Percentiles rank a stretch among this genome's conserved stretches.
Evolutionary conservation across 2,113 vertebrate species (phyloP).

Genomic region (Motacilla tschutschensis): DNA sequence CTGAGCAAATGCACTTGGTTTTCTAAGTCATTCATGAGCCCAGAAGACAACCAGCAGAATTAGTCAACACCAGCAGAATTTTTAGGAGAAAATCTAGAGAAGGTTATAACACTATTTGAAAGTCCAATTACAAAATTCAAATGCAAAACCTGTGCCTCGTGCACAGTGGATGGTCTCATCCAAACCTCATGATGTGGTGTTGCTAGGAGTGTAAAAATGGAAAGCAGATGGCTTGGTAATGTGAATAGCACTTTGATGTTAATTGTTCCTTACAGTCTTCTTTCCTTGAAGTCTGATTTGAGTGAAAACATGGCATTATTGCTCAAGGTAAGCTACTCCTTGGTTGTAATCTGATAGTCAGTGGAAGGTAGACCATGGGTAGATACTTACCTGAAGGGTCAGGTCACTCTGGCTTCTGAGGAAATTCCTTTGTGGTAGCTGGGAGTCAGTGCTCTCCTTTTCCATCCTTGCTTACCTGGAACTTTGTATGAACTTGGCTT

Average conservation of each 20-base stretch:
- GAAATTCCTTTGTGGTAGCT: background rate
- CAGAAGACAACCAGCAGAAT: background rate
- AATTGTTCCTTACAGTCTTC: conserved; percentile 43
- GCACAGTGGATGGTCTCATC: conserved; percentile 15
- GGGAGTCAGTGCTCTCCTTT: background rate
- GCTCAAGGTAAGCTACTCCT: conserved; percentile 43
- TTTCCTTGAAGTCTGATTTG: conserved; percentile 46
- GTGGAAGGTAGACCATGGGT: conserved; percentile 46
- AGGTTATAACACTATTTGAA: background rate
- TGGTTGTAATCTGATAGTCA: conserved; percentile 35
- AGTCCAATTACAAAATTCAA: background rate
- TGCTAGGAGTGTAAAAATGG: conserved; percentile 31
- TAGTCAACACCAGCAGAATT: background rate
- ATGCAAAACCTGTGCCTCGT: background rate
- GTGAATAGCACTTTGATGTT: conserved; percentile 58
- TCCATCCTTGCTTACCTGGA: background rate
- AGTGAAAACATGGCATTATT: conserved; percentile 30
- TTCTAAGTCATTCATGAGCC: background rate
- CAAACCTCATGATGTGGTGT: background rate
- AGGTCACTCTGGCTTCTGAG: background rate
- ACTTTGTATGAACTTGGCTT: background rate
- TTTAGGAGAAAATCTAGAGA: background rate
- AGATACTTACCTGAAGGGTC: conserved; percentile 22
- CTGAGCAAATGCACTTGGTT: conserved; percentile 18
- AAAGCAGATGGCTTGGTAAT: conserved; percentile 60